phyloP scores from a whole-genome alignment of 2,888 invertebrate genomes.

The Brachylomia viminalis region DNA sequence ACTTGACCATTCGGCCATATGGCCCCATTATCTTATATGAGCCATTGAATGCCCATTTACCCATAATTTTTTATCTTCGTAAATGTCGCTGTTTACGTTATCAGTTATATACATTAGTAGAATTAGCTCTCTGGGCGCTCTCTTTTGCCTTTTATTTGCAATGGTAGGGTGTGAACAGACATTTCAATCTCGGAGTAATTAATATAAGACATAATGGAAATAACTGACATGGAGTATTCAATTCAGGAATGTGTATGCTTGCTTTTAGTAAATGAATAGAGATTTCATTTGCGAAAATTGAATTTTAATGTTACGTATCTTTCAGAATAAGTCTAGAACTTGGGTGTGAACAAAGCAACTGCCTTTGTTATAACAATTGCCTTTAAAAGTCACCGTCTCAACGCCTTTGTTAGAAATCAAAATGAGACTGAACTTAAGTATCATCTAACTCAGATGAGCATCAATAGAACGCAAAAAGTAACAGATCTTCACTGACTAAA shows the following conservation, averaged over 20 bases:
- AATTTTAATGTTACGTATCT: neutral
- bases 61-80: conserved; percentile 52
- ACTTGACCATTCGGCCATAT: conserved; percentile 57
- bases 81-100: conserved; percentile 36
- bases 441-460: conserved; percentile 62
- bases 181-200: conserved; percentile 1
- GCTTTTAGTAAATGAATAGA: neutral
- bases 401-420: conserved; percentile 25
- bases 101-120: conserved; percentile 35
- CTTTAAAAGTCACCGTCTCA: neutral
- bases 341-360: neutral
- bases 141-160: conserved; percentile 3
- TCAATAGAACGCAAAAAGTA: conserved; percentile 66
- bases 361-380: neutral
- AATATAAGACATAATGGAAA: neutral
- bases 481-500: conserved; percentile 60
- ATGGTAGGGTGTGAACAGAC: neutral
- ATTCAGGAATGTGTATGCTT: neutral
- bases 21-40: conserved; percentile 61
- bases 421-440: conserved; percentile 47
- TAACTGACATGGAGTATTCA: neutral
- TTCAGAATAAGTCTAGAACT: neutral
- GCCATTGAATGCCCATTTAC: conserved; percentile 46
- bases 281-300: neutral
- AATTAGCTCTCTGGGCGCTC: conserved; percentile 2